Evolutionary conservation across 2,113 vertebrate genomes (phyloP), one percentile per base, ranked within the genome.

Genomic region (Pseudorhombus dupliciocellatus): DNA sequence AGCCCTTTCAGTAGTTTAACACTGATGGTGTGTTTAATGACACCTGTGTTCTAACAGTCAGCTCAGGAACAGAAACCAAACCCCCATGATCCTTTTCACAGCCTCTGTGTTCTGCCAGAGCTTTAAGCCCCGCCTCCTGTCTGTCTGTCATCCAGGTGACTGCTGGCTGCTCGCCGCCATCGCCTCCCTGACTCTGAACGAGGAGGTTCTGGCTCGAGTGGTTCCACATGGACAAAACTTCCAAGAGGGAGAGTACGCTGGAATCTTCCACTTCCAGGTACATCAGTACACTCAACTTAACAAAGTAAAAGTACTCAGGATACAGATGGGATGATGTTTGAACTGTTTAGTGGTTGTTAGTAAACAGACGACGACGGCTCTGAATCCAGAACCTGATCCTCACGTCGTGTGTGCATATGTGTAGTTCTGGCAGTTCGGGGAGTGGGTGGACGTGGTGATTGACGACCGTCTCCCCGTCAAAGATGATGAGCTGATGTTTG

Each of bases 371-470:
- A 3, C 5, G 26, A 55, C n/a, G 7, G 1, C 40, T 42, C 40
- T 42, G 40, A 16, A 42, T 16, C 40, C 40, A 42, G 15, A 42
- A 42, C 40, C 40, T 5, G 40, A 15, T 12, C 37, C 37, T 12
- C 5, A n/a, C 46, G 18, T 44, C 1, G 37, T 58, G 5, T 44
- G 12, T 60, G 6, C n/a, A 20, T 56, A 21, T 55, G 10, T 65
- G 44, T 20, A 77, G 79, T 76, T 81, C 83, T 98, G 96, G 96
- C 96, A 97, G 92, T 97, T 94, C 0, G 95, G 95, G 0, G 95
- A 97, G 79, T 97, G 96, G 96, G 92, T 96, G 87, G 95, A 96
- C 0, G 95, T 97, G 2, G 95, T 96, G 65, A 91, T 98, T 28
- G 96, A 97, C 0, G 96, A 97, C 90, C 79, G 93, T 64, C 92